These are phyloP conservation scores for Zoanthus sociatus DNA, from an alignment of 92 coral and sea anemone genomes.

Conservation along the genomic window DNA sequence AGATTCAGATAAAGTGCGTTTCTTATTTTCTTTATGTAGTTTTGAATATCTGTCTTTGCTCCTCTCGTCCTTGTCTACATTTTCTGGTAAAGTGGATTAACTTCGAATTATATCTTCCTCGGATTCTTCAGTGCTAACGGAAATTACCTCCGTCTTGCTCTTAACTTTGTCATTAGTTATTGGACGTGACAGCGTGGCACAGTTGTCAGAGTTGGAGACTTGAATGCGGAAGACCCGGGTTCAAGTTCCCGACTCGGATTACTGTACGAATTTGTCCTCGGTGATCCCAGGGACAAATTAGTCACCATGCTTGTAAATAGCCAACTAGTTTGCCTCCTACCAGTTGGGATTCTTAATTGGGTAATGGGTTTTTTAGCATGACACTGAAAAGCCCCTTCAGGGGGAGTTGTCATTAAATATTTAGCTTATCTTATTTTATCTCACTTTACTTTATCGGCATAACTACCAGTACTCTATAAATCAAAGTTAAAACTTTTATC, in stretches of 20 bases:
- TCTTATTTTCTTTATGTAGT: neutral
- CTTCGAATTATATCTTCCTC: neutral
- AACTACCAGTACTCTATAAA: neutral
- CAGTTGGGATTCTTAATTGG: no score
- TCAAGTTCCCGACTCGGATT: no score
- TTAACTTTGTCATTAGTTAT: neutral
- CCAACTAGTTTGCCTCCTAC: no score
- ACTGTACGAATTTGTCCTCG: no score
- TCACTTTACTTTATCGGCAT: conserved; percentile 2
- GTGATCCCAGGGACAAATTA: no score
- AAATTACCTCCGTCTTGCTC: conserved; percentile 18
- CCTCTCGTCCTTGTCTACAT: neutral
- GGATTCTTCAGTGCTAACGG: conserved; percentile 36
- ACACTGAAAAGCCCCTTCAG: no score
- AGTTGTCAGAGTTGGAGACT: no score
- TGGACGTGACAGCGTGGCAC: neutral
- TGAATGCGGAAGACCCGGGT: no score
- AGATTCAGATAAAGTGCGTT: neutral
- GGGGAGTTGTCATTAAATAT: no score
- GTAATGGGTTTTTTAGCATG: no score
- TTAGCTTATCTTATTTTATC: no score
- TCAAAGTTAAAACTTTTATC: conserved; percentile 1
- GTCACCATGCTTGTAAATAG: no score
- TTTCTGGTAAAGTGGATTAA: neutral
- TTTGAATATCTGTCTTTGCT: neutral